Conservation (phyloP, 2,797 vertebrate genomes). For the Liparis tanakae region DNA sequence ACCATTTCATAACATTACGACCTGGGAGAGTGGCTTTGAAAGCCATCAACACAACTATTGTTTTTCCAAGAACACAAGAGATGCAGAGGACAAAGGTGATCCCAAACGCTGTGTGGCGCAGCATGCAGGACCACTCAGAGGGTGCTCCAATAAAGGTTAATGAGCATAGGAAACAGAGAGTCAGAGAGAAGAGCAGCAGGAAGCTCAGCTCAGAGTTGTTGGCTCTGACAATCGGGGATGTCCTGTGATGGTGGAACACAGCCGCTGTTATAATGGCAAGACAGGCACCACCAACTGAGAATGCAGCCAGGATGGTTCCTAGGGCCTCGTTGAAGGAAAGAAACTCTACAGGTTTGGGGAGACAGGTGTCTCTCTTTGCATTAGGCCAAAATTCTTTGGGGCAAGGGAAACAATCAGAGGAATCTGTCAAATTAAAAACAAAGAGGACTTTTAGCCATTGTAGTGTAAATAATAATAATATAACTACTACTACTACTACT, state of each 20-base stretch:
- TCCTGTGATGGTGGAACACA: constrained; percentile 59
- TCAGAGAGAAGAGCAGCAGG: constrained; percentile 72
- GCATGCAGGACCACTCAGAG: constrained; percentile 75
- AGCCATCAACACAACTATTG: constrained; percentile 75
- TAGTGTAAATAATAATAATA: constrained; percentile 71
- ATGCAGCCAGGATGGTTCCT: constrained; percentile 65
- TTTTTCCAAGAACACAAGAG: constrained; percentile 74
- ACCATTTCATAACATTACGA: constrained; percentile 75
- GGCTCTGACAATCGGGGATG: constrained; percentile 63
- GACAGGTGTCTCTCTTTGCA: background rate
- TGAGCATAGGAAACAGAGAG: constrained; percentile 78
- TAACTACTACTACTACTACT: too few species aligned
- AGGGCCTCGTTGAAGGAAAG: constrained; percentile 1
- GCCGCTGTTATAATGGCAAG: constrained; percentile 27
- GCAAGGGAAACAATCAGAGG: constrained; percentile 70
- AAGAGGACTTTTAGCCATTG: background rate
- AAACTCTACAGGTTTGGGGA: constrained; percentile 3
- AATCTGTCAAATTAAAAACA: constrained; percentile 57
- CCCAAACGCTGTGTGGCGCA: constrained; percentile 73
- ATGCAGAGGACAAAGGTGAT: constrained; percentile 76
- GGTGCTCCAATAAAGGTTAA: constrained; percentile 75
- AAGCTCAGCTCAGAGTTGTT: constrained; percentile 80
- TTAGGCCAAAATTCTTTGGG: constrained; percentile 45
- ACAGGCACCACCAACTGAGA: constrained; percentile 57
- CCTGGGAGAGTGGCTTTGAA: constrained; percentile 75